Conservation (phyloP, 1,140 invertebrate genomes). For the Chrysoperla carnea region DNA sequence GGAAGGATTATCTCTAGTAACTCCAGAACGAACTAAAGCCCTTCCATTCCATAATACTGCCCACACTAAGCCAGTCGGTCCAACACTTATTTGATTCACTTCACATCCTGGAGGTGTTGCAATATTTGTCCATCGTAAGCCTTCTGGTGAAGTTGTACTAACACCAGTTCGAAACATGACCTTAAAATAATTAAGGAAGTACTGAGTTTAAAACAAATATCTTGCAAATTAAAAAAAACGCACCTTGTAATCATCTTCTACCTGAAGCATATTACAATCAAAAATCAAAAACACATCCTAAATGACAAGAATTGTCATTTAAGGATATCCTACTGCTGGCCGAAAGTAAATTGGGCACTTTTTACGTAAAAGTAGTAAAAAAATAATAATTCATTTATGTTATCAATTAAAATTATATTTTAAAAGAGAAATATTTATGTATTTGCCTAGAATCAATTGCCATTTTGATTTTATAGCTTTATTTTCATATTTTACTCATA, state of each 20-base stretch:
- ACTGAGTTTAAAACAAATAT: not conserved
- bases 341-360: too few species aligned
- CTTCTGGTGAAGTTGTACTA: constrained; percentile 63
- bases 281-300: too few species aligned
- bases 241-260: not conserved
- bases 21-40: constrained; percentile 57
- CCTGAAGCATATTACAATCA: not conserved
- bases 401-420: too few species aligned
- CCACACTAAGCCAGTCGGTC: constrained; percentile 71
- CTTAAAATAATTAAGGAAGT: constrained; percentile 20
- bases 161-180: constrained; percentile 73
- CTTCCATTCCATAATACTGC: constrained; percentile 63
- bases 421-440: too few species aligned
- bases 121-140: constrained; percentile 61
- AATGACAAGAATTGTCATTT: too few species aligned
- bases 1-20: constrained; percentile 51
- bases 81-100: constrained; percentile 66
- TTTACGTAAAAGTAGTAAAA: too few species aligned
- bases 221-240: too few species aligned
- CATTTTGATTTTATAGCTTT: too few species aligned
- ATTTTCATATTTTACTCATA: too few species aligned
- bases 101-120: constrained; percentile 55
- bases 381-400: too few species aligned
- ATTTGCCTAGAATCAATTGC: too few species aligned
- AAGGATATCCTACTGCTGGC: too few species aligned